phyloP scores from a whole-genome alignment of 2,888 invertebrate species.

The Exephanes ischioxanthus region DNA sequence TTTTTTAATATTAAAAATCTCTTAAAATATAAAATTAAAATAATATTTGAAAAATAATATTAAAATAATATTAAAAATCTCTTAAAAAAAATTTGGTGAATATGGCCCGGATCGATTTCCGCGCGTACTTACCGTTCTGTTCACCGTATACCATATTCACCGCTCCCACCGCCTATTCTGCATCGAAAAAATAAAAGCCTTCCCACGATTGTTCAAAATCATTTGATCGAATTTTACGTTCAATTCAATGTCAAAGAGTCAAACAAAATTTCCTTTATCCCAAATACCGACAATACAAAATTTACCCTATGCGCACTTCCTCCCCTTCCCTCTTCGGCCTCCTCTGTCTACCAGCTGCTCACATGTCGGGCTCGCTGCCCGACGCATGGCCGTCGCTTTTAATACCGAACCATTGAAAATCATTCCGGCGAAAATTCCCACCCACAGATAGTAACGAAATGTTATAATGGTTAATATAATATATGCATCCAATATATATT shows the following conservation, averaged over 20 bases:
- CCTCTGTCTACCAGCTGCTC: not conserved
- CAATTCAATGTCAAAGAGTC: conserved; percentile 9
- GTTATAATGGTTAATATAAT: not conserved
- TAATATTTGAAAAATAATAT: too few species aligned
- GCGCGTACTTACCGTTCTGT: too few species aligned
- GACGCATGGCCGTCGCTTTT: not conserved
- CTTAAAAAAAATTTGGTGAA: too few species aligned
- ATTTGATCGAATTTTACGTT: conserved; percentile 36
- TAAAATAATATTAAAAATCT: too few species aligned
- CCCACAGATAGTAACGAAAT: not conserved
- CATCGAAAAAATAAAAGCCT: not conserved
- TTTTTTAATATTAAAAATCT: too few species aligned
- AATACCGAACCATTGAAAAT: conserved; percentile 35
- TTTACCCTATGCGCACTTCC: not conserved
- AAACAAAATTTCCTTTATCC: conserved; percentile 31
- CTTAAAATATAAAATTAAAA: too few species aligned
- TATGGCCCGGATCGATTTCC: too few species aligned
- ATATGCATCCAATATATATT: not conserved
- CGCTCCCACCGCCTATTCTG: not conserved
- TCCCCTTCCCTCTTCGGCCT: not conserved
- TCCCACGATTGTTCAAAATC: conserved; percentile 31
- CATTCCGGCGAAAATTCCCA: conserved; percentile 40
- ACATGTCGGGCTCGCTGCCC: not conserved
- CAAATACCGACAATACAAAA: conserved; percentile 4
- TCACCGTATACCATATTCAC: too few species aligned